A percentile compares a stretch with the other conserved stretches of the same genome.
phyloP scores from a whole-genome alignment of 2,888 invertebrate species.

The Pollenia labialis region DNA sequence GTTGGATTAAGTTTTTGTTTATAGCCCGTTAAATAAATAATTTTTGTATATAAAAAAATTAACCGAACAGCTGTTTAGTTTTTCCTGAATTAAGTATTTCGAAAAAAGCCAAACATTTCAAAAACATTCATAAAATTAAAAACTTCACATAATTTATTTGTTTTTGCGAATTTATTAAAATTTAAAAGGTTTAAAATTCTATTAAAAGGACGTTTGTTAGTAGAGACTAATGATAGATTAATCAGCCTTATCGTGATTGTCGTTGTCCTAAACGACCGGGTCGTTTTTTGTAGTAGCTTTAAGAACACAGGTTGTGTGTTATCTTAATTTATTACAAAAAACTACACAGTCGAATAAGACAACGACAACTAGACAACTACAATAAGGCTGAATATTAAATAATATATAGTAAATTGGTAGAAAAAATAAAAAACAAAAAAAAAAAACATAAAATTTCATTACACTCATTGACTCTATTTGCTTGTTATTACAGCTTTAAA shows the following conservation, averaged over 20 bases:
- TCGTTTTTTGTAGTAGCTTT: too few relatives aligned
- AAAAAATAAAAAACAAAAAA: constrained; percentile 11
- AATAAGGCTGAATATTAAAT: background rate
- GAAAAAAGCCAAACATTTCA: too few relatives aligned
- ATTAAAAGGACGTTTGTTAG: constrained; percentile 54
- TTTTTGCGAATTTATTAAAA: constrained; percentile 24
- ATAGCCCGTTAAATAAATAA: background rate
- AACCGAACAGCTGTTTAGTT: background rate
- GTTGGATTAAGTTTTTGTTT: constrained; percentile 5
- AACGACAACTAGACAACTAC: too few relatives aligned
- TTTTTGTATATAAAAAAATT: background rate
- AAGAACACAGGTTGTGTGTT: too few relatives aligned
- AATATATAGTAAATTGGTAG: constrained; percentile 1
- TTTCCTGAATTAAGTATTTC: background rate
- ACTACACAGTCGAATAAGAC: too few relatives aligned
- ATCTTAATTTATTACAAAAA: too few relatives aligned
- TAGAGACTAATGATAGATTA: constrained; percentile 29
- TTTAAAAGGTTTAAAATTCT: constrained; percentile 23
- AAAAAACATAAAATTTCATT: constrained; percentile 18
- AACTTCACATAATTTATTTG: constrained; percentile 1
- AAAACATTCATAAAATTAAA: background rate
- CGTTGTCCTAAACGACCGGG: too few relatives aligned
- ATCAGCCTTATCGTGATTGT: too few relatives aligned
- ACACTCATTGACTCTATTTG: constrained; percentile 52
- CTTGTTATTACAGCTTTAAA: constrained; percentile 9